Evolutionary conservation across 2,888 invertebrate genomes (phyloP).

Genomic region (Diplazon laetatorius): DNA sequence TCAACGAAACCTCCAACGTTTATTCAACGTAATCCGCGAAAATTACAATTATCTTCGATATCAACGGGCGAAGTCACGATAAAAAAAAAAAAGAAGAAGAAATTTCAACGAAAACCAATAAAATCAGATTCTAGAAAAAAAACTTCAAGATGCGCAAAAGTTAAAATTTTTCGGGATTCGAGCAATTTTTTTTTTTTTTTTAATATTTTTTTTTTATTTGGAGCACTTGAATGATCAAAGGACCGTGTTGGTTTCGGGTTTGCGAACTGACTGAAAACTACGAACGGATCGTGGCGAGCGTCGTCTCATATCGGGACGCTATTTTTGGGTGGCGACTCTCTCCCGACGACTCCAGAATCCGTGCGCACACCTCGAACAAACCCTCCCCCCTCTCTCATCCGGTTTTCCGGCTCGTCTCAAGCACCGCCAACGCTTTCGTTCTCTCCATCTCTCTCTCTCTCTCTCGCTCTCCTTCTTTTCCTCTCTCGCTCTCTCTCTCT

Average conservation of each 20-base stretch:
- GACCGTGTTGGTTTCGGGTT: conserved; percentile 79
- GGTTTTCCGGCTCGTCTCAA: conserved; percentile 48
- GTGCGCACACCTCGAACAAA: conserved; percentile 67
- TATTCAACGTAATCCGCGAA: conserved; percentile 30
- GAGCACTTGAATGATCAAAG: conserved; percentile 53
- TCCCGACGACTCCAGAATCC: conserved; percentile 81
- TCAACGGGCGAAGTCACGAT: background rate
- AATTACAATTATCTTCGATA: conserved; percentile 7
- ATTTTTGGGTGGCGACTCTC: conserved; percentile 82
- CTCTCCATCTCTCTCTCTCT: background rate
- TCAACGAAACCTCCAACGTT: conserved; percentile 35
- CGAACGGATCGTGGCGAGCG: conserved; percentile 80
- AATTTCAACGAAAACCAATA: too few species aligned
- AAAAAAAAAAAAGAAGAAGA: background rate
- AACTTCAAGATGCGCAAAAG: background rate
- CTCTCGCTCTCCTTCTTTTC: too few species aligned
- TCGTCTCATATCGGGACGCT: conserved; percentile 82
- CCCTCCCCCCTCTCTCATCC: conserved; percentile 39
- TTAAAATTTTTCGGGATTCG: background rate
- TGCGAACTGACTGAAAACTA: conserved; percentile 83
- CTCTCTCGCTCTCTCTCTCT: too few species aligned
- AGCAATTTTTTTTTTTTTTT: conserved; percentile 82
- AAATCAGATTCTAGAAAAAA: too few species aligned
- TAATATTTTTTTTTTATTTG: conserved; percentile 82
- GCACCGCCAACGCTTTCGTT: conserved; percentile 27